Base-by-base conservation (phyloP, 37 sponge, comb jelly and placozoan species). In the Dysidea cf. avara region DNA sequence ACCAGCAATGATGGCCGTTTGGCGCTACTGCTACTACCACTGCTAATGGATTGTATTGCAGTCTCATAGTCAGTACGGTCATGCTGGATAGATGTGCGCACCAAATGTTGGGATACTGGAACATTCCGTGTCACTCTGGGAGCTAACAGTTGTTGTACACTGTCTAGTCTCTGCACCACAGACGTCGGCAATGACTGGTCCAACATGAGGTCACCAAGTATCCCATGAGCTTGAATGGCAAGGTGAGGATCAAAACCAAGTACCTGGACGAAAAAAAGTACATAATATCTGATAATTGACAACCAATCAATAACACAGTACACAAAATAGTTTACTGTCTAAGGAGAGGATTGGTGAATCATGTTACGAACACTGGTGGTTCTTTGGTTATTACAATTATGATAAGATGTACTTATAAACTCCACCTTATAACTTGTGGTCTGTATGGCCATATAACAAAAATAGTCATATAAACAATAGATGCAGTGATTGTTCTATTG, bases 131-230 rank as follows among this genome's bases (percentile, higher is more conserved):
- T 33, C 25, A 66, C 38, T 11, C 54, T 62, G n/a, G 88, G 82
- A 64, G 75, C 73, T 7, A 87, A 61, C 3, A 87, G 78, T 21
- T 76, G 57, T 37, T 52, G 51, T 18, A 87, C 58, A 18, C 61
- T 58, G 32, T 57, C 31, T 50, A 87, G 73, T 35, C 64, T 69
- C 36, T 81, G 72, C n/a, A 25, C 18, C 0, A 58, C 56, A n/a
- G 57, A 53, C 7, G 65, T 25, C 0, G 70, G 16, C 4, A 87
- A 56, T 5, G 26, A 21, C 46, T 61, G 71, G n/a, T 62, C 67
- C 31, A 81, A 35, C 33, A 81, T 59, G 29, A 87, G 71, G 50
- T 87, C 88, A n/a, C 64, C 49, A 0, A 87, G 55, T 4, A 87
- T 5, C 0, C 88, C 88, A 38, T 74, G 74, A 40, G 88, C 83